Conservation (phyloP, 2,797 vertebrate species). For the Enteromius radiatus region DNA sequence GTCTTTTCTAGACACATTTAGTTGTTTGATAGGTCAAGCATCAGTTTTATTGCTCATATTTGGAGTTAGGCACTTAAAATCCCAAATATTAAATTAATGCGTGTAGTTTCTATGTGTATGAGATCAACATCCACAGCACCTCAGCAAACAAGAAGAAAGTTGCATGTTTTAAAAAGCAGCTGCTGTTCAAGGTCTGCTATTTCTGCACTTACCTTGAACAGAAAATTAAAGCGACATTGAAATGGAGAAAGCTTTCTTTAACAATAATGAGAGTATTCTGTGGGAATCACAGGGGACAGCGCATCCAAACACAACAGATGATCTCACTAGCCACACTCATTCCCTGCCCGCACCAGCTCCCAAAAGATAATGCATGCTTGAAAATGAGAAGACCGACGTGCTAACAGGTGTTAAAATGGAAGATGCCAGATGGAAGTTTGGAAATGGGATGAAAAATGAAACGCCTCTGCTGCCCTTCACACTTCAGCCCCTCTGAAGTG, state of each 20-base stretch:
- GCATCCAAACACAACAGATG: slow-evolving; percentile 40
- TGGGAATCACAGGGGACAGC: slow-evolving; percentile 21
- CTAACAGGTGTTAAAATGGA: slow-evolving; percentile 46
- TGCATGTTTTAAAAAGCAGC: background rate
- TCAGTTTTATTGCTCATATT: background rate
- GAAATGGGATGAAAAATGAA: slow-evolving; percentile 34
- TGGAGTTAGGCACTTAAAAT: background rate
- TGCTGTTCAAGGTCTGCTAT: background rate
- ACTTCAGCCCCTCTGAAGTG: slow-evolving; percentile 27
- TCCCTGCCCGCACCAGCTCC: slow-evolving; percentile 15
- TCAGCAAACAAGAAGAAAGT: background rate
- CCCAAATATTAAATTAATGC: background rate
- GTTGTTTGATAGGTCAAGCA: background rate
- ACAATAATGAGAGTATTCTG: slow-evolving; percentile 26
- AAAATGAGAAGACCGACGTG: slow-evolving; percentile 20
- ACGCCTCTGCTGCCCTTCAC: slow-evolving; percentile 37
- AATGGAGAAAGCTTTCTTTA: slow-evolving; percentile 15
- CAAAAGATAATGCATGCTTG: slow-evolving; percentile 15
- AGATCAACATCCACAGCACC: background rate
- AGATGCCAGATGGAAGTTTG: slow-evolving; percentile 34
- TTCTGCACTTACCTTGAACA: background rate
- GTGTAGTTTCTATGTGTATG: background rate
- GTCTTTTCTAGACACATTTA: background rate
- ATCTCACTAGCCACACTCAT: slow-evolving; percentile 2
- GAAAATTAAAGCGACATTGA: background rate